Base-by-base conservation (phyloP, 2,797 vertebrate species). In the Sebastes iracundus region DNA sequence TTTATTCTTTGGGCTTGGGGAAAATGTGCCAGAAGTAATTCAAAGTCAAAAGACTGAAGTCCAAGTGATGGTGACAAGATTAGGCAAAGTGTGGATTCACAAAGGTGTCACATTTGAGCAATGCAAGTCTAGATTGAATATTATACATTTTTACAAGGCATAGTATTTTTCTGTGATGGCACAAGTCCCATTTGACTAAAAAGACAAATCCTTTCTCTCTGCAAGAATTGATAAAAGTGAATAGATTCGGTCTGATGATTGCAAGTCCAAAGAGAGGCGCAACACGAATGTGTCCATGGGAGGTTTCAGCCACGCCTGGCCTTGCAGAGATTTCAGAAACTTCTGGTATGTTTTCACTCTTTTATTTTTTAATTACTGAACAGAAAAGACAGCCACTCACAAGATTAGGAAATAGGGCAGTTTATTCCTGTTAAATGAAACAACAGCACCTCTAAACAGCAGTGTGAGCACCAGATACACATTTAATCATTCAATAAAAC, bases 401-500 rank as follows among this genome's bases (percentile, higher is more conserved):
- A 14, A 38, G 22, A 55, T 12, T 23, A 4, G 20, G 1, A n/a
- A 18, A 32, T 9, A 18, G 59, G 6, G 10, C 27, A n/a, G 2
- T 65, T 22, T 38, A n/a, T 25, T 56, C 23, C 11, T 53, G 23
- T 27, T 22, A 53, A 25, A 53, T 61, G 18, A 33, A 61, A 55
- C 12, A 20, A 7, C 71, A 27, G 35, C 38, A 7, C 35, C 13
- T 62, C 11, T 27, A 3, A 65, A 49, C 25, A 38, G 72, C 64
- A 42, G 27, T 18, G 61, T 42, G 63, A 75, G 55, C 74, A 22
- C 7, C 23, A 59, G 35, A 62, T 38, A 25, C 7, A 12, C 56
- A 55, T 72, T 55, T 16, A 16, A 38, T 4, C 6, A 7, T 72
- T 84, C 79, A 32, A 79, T 84, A 69, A 62, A 68, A 46, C 5